Evolutionary conservation across 2,113 vertebrate genomes (phyloP), one percentile per base, ranked within the genome.

Genomic region (Seriola aureovittata): DNA sequence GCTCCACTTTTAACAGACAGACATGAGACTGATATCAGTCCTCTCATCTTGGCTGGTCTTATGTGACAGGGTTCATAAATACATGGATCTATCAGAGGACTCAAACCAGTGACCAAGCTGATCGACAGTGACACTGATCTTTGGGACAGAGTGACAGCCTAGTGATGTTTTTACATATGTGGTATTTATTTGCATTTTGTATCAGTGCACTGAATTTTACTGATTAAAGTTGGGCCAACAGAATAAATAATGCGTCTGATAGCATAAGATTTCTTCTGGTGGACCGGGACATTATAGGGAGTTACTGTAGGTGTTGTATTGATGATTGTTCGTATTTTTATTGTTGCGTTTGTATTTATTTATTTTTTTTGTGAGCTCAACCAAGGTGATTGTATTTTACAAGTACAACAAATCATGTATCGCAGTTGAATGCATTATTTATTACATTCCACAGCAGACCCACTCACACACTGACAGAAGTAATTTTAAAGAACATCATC

Each of bases 311-410:
- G 36, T 16, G 11, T 42, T 70, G 55, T 71, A 44, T 71, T 52
- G 64, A 64, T 65, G 38, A 70, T 70, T 58, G 19, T 38, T 77
- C 74, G 19, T 75, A 38, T 69, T 86, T 78, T 88, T 69, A 65
- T 25, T 52, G 48, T 67, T 82, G 52, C 6, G 29, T 19, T 78
- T 78, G 42, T 86, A 83, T 87, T 88, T 87, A 75, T 80, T 81
- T 8, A 54, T 78, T 81, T 8, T 58, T 69, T 82, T 80, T 80
- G 13, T 76, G 65, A 75, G 23, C 46, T 67, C 71, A 86, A 69
- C 78, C 72, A 74, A 88, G 52, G 10, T 90, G 85, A 92, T 92
- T 93, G 92, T 92, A 85, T 92, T 71, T 54, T n/a, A 68, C 19
- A 10, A 23, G 46, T 57, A 54, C 32, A 84, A 78, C 66, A 69